phyloP scores from a whole-genome alignment of 2,113 vertebrate species.

The Capra hircus region DNA sequence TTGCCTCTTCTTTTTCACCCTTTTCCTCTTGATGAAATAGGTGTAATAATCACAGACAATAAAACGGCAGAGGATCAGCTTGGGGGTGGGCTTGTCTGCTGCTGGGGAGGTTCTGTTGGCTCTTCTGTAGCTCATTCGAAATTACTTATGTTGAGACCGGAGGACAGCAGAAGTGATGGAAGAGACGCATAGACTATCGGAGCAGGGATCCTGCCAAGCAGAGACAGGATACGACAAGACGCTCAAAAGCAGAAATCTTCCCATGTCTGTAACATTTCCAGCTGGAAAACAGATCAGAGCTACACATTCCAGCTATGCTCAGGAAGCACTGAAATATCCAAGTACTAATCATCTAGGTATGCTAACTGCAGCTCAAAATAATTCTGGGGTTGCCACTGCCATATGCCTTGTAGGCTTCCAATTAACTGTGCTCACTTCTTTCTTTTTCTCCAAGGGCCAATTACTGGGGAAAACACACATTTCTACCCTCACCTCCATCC shows the following conservation, averaged over 20 bases:
- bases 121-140: background rate
- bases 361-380: conserved; percentile 39
- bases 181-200: background rate
- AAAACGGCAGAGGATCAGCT: background rate
- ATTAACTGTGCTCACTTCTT: conserved; percentile 11
- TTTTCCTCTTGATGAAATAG: background rate
- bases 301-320: conserved; percentile 48
- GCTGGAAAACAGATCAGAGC: conserved; percentile 59
- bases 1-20: background rate
- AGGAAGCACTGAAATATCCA: conserved; percentile 46
- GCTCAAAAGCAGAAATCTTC: background rate
- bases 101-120: background rate
- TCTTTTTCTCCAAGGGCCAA: conserved; percentile 39
- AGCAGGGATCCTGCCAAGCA: background rate
- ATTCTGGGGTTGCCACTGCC: conserved; percentile 31
- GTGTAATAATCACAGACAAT: background rate
- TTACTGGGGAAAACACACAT: conserved; percentile 26
- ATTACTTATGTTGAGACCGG: background rate
- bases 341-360: conserved; percentile 63
- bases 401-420: conserved; percentile 49
- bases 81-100: background rate
- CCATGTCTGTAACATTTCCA: conserved; percentile 48
- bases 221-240: conserved; percentile 30
- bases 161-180: background rate
- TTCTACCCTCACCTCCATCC: background rate